Evolutionary conservation across 2,888 invertebrate genomes (phyloP).

Genomic region (Pheosia tremula): DNA sequence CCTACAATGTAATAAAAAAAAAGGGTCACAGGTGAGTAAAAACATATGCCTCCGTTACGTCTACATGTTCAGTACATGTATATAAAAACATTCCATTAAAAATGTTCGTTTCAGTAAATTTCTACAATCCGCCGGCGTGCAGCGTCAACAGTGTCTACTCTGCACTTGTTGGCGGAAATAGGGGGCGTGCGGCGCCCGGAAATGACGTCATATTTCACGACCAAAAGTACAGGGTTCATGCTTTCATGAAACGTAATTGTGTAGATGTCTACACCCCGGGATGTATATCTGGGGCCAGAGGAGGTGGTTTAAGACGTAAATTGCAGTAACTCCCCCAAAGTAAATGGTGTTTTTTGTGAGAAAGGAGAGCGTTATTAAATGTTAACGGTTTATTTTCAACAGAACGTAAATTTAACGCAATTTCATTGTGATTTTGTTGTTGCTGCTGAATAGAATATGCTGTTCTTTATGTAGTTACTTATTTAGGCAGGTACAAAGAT

Average conservation of each 20-base stretch:
- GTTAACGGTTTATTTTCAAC: background rate
- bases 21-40: background rate
- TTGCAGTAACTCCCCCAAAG: constrained; percentile 7
- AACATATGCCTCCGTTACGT: background rate
- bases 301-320: constrained; percentile 1
- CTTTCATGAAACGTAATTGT: constrained; percentile 39
- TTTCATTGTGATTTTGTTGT: background rate
- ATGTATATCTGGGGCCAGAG: background rate
- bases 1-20: no score
- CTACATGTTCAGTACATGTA: no score
- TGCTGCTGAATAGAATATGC: background rate
- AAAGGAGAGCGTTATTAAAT: background rate
- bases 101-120: background rate
- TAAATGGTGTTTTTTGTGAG: background rate
- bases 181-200: constrained; percentile 33
- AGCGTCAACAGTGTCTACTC: constrained; percentile 25
- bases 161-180: constrained; percentile 44
- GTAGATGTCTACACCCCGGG: constrained; percentile 13
- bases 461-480: background rate
- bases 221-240: constrained; percentile 32
- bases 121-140: constrained; percentile 11
- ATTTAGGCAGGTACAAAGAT: no score
- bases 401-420: background rate
- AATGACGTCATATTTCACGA: constrained; percentile 48
- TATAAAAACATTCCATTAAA: background rate